Percentiles rank a stretch among this genome's conserved stretches.
phyloP scores from a whole-genome alignment of 2,888 invertebrate genomes.

The Lacanobia wlatinum region DNA sequence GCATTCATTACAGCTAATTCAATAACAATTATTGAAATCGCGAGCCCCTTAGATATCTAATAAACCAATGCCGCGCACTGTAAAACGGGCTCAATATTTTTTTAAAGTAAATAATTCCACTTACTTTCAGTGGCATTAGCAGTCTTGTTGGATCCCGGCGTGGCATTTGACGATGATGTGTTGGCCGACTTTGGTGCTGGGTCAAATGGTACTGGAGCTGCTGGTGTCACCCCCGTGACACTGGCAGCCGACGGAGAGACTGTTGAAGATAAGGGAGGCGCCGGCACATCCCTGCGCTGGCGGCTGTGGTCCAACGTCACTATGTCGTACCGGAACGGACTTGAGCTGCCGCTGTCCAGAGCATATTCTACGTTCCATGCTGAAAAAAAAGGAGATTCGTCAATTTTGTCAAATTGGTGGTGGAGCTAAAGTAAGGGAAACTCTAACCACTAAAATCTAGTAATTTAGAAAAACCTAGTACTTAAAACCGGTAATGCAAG shows the following conservation, averaged over 20 bases:
- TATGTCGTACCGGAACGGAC: conserved; percentile 58
- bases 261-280: not conserved
- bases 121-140: conserved; percentile 62
- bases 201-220: not conserved
- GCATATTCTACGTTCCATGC: conserved; percentile 67
- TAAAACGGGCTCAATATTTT: not conserved
- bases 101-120: conserved; percentile 39
- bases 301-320: conserved; percentile 62
- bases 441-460: not conserved
- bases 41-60: not conserved
- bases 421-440: not conserved
- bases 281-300: conserved; percentile 52
- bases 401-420: not conserved
- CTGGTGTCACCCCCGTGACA: conserved; percentile 1
- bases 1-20: not conserved
- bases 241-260: not conserved
- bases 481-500: not conserved
- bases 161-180: conserved; percentile 34
- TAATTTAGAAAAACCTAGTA: not conserved
- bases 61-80: not conserved
- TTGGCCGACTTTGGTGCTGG: conserved; percentile 8
- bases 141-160: conserved; percentile 51
- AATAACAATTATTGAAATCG: not conserved
- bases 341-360: conserved; percentile 56
- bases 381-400: conserved; percentile 56